phyloP scores from a whole-genome alignment of 2,888 invertebrate genomes.

The Priocnemis perturbator region DNA sequence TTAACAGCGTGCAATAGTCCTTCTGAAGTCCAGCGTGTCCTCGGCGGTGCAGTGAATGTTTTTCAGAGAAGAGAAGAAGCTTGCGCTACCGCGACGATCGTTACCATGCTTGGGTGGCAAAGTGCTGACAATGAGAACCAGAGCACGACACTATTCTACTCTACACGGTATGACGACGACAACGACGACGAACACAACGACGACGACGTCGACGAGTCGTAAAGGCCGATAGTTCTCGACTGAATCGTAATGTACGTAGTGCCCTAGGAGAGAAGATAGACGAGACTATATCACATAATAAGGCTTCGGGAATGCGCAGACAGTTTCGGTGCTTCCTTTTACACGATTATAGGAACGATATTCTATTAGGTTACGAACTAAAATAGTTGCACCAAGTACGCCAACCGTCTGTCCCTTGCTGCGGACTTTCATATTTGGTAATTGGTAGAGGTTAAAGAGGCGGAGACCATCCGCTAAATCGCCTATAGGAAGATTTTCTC shows the following conservation, averaged over 20 bases:
- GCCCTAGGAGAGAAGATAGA: conserved; percentile 28
- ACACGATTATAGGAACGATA: conserved; percentile 71
- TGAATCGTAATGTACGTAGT: conserved; percentile 43
- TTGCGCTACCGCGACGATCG: too few species aligned
- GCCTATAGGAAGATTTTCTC: too few species aligned
- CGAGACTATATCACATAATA: conserved; percentile 46
- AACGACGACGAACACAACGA: not conserved
- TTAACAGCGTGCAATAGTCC: too few species aligned
- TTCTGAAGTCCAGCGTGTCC: too few species aligned
- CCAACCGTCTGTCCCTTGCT: conserved; percentile 10
- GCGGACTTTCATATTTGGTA: conserved; percentile 16
- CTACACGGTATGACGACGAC: not conserved
- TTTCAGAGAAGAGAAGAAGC: too few species aligned
- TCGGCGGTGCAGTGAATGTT: too few species aligned
- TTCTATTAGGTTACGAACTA: conserved; percentile 67
- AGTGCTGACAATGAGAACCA: too few species aligned
- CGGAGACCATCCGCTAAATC: too few species aligned
- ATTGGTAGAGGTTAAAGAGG: too few species aligned
- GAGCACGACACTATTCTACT: not conserved
- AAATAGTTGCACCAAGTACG: conserved; percentile 53
- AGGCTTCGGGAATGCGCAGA: conserved; percentile 68
- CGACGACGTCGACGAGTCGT: not conserved
- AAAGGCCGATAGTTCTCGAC: conserved; percentile 30
- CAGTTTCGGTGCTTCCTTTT: conserved; percentile 75
- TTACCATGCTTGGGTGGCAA: too few species aligned